phyloP scores from a whole-genome alignment of 1,140 invertebrate genomes.

The Cephus cinctus region DNA sequence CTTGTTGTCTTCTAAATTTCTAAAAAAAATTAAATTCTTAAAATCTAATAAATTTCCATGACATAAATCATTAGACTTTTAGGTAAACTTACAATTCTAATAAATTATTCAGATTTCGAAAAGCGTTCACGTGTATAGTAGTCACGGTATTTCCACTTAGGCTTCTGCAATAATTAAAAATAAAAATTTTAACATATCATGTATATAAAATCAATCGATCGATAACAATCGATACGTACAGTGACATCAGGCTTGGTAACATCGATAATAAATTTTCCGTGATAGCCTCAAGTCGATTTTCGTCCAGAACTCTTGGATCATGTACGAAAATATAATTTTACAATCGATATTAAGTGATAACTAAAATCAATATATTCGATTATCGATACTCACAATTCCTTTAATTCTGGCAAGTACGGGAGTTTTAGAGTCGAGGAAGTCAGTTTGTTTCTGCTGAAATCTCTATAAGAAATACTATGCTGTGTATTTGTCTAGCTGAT shows the following conservation, averaged over 20 bases:
- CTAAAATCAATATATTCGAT: constrained; percentile 11
- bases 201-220: constrained; percentile 14
- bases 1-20: constrained; percentile 48
- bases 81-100: constrained; percentile 57
- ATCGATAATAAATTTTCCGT: constrained; percentile 47
- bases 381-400: constrained; percentile 57
- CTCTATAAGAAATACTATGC: constrained; percentile 23
- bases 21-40: constrained; percentile 29
- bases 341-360: constrained; percentile 15
- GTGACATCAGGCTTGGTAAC: constrained; percentile 48
- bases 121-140: constrained; percentile 49
- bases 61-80: constrained; percentile 15
- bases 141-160: constrained; percentile 53
- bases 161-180: constrained; percentile 48
- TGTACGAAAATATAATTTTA: constrained; percentile 8
- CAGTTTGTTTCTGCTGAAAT: constrained; percentile 46
- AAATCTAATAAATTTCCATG: constrained; percentile 34
- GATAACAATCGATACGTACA: constrained; percentile 46
- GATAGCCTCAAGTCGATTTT: constrained; percentile 52
- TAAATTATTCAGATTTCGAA: constrained; percentile 49
- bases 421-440: constrained; percentile 48
- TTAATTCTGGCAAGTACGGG: constrained; percentile 50
- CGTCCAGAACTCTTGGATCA: constrained; percentile 49
- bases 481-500: neutral
- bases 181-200: neutral